Evolutionary conservation across 2,888 invertebrate genomes (phyloP).

Genomic region (Xanthia togata): DNA sequence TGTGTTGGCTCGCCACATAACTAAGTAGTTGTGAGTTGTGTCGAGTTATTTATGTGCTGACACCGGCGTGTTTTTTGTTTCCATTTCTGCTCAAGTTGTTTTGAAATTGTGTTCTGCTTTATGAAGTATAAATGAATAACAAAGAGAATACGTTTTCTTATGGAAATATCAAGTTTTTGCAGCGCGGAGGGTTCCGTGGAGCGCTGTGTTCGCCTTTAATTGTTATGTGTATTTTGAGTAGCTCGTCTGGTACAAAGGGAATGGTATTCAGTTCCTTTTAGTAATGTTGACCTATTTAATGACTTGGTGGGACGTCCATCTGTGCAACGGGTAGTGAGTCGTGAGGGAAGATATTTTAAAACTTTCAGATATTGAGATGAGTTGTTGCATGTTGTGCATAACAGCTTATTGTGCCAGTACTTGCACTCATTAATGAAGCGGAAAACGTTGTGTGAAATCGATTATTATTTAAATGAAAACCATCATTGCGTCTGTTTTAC

Average conservation of each 20-base stretch:
- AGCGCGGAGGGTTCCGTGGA: constrained; percentile 13
- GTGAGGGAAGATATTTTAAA: neutral
- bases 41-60: constrained; percentile 59
- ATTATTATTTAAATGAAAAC: neutral
- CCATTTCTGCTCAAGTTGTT: constrained; percentile 46
- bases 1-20: constrained; percentile 62
- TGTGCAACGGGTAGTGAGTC: neutral
- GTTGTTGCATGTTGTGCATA: neutral
- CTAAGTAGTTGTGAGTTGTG: constrained; percentile 58
- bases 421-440: neutral
- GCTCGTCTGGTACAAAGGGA: constrained; percentile 32
- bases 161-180: constrained; percentile 58
- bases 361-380: neutral
- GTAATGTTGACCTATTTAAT: constrained; percentile 27
- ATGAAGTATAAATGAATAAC: constrained; percentile 62
- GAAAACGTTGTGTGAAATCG: neutral
- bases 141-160: constrained; percentile 66
- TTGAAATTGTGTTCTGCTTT: constrained; percentile 50
- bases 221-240: constrained; percentile 46
- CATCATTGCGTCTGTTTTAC: neutral
- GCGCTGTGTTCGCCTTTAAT: constrained; percentile 44
- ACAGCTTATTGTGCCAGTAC: neutral
- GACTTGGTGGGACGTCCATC: neutral
- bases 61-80: constrained; percentile 51
- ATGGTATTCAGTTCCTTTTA: constrained; percentile 19